phyloP scores from a whole-genome alignment of 2,888 invertebrate genomes.

The Mylabris sibirica region DNA sequence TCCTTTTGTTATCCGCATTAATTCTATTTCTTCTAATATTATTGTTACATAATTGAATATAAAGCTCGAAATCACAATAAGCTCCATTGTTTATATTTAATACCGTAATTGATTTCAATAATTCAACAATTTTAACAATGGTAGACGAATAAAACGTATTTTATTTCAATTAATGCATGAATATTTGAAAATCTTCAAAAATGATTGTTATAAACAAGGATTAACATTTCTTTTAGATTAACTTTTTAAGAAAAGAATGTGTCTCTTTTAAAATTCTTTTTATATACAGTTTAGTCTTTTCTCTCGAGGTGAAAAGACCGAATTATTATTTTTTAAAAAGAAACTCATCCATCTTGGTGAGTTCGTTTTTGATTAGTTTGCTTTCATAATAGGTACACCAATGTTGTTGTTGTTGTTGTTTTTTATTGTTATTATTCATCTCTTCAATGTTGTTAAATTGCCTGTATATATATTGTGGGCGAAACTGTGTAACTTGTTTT shows the following conservation, averaged over 20 bases:
- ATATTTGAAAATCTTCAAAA: not conserved
- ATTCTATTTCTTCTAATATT: not conserved
- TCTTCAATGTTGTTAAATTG: conserved; percentile 6
- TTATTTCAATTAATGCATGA: not conserved
- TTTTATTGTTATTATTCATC: conserved; percentile 2
- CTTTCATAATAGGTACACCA: conserved; percentile 6
- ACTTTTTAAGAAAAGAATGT: not conserved
- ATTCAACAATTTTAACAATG: not conserved
- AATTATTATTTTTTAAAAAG: conserved; percentile 1
- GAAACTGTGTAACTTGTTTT: conserved; percentile 9
- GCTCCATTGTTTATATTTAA: not conserved
- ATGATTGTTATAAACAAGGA: not conserved
- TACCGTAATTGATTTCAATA: not conserved
- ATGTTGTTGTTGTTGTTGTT: not conserved
- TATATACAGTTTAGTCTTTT: not conserved
- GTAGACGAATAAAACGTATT: not conserved
- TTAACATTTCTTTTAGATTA: not conserved
- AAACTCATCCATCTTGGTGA: not conserved
- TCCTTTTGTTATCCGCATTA: not conserved
- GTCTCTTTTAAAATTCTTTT: not conserved
- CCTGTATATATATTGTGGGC: not conserved
- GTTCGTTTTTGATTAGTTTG: not conserved
- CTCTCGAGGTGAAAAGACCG: not conserved
- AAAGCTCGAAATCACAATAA: not conserved
- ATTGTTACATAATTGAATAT: not conserved